These are phyloP conservation scores for Hyalella azteca DNA, from an alignment of 2,888 invertebrate genomes.

Conservation along the genomic window DNA sequence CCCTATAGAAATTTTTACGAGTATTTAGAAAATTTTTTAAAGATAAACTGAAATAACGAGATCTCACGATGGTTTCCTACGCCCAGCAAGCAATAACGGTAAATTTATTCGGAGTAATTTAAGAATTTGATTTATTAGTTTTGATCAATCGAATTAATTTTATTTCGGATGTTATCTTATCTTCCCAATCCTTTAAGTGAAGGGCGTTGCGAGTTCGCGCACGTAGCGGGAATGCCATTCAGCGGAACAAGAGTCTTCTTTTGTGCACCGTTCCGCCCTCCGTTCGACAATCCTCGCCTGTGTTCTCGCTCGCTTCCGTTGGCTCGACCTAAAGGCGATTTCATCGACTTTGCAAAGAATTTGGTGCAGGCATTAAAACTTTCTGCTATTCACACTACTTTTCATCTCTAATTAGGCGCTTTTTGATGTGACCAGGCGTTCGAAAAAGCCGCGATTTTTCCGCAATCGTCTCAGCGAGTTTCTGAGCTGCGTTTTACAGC, in stretches of 20 bases:
- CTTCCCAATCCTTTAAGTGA: too few species aligned
- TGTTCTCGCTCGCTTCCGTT: conserved; percentile 21
- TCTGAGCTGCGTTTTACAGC: too few species aligned
- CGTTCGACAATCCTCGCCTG: conserved; percentile 6
- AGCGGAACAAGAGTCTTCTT: not conserved
- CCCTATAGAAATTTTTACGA: too few species aligned
- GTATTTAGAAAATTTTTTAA: too few species aligned
- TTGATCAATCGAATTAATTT: too few species aligned
- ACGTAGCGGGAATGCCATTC: conserved; percentile 1
- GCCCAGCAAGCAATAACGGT: too few species aligned
- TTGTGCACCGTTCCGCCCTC: not conserved
- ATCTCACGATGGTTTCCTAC: too few species aligned
- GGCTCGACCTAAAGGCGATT: conserved; percentile 34
- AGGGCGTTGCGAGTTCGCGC: too few species aligned
- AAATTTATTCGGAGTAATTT: too few species aligned
- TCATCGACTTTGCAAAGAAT: conserved; percentile 34
- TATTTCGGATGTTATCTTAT: too few species aligned
- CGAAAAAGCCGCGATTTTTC: conserved; percentile 21
- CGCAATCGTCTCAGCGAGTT: conserved; percentile 35
- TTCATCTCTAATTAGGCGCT: conserved; percentile 39
- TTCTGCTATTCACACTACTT: conserved; percentile 33
- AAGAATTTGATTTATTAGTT: too few species aligned
- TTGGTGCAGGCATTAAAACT: conserved; percentile 37
- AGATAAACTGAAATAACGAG: too few species aligned
- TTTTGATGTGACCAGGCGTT: conserved; percentile 35